Conservation (phyloP, 2,113 vertebrate genomes). For the Poecile atricapillus region DNA sequence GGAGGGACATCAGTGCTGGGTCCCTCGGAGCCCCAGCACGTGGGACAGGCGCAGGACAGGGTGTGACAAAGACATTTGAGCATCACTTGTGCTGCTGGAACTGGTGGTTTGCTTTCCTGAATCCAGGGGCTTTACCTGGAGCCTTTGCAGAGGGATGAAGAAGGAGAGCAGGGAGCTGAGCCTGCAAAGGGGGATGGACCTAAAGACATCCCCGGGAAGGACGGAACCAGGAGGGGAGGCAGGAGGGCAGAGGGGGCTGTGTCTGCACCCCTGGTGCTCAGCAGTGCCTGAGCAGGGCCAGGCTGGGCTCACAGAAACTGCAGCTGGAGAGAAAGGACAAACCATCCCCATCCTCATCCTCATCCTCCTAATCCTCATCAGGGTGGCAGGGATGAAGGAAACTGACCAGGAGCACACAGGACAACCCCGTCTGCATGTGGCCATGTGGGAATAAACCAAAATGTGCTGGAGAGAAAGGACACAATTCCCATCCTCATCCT, state of each 20-base stretch:
- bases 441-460: neutral
- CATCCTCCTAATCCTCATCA: no score
- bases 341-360: neutral
- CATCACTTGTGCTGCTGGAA: neutral
- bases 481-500: neutral
- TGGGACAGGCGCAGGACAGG: neutral
- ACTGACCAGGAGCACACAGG: accelerated
- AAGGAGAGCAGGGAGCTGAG: neutral
- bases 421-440: neutral
- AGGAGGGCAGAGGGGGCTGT: neutral
- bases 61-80: neutral
- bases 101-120: neutral
- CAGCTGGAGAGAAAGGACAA: neutral
- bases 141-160: neutral
- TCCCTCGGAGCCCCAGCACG: accelerated
- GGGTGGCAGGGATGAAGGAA: neutral
- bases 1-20: neutral
- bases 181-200: neutral
- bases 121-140: neutral
- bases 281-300: neutral
- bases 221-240: neutral
- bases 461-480: no score
- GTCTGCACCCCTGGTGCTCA: neutral
- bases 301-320: neutral
- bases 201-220: accelerated